Evolutionary conservation across 2,113 vertebrate species (phyloP).

Genomic region (Chiloscyllium plagiosum): DNA sequence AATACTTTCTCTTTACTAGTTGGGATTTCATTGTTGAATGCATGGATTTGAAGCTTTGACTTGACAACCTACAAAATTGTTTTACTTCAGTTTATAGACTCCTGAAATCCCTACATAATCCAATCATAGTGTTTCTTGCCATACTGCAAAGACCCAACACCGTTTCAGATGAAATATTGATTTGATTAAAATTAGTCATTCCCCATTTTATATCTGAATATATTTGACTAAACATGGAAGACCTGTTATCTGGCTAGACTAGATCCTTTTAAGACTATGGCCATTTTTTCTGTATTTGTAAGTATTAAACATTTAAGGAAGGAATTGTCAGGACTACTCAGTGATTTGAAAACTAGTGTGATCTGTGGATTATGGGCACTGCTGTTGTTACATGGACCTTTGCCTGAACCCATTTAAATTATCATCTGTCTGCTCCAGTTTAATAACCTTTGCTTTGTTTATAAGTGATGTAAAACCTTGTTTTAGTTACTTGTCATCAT

Average conservation of each 20-base stretch:
- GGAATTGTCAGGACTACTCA: neutral
- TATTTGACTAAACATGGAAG: neutral
- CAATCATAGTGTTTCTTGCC: neutral
- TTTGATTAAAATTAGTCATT: neutral
- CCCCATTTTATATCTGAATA: neutral
- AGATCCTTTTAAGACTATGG: neutral
- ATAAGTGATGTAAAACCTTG: slow-evolving; percentile 26
- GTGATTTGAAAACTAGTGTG: neutral
- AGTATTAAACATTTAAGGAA: neutral
- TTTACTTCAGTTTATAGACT: neutral
- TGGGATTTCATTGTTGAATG: neutral
- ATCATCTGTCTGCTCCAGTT: neutral
- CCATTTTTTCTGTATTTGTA: neutral
- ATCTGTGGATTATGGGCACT: neutral
- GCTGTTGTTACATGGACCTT: neutral
- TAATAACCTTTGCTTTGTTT: slow-evolving; percentile 36
- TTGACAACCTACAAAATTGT: neutral
- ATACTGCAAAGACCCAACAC: neutral
- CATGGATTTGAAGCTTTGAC: neutral
- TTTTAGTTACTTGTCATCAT: slow-evolving; percentile 36
- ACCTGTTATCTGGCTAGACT: neutral
- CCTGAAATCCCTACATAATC: neutral
- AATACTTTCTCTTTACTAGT: neutral
- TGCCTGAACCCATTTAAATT: slow-evolving; percentile 30
- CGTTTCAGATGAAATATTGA: neutral